Percentiles rank a stretch among this genome's conserved stretches.
phyloP scores from a whole-genome alignment of 2,797 vertebrate genomes.

The Lepus townsendii region DNA sequence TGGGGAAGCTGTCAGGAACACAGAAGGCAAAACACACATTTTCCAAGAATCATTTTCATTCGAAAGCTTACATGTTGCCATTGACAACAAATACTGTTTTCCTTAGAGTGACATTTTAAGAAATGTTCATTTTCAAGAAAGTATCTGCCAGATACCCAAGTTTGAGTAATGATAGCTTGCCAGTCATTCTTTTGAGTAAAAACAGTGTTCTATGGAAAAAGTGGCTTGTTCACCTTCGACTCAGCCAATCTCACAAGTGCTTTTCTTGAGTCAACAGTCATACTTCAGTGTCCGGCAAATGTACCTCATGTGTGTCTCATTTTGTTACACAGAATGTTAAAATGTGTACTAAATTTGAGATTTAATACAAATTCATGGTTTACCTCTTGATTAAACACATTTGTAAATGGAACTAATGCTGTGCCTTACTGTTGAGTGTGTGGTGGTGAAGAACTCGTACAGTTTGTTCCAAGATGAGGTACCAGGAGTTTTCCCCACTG shows the following conservation, averaged over 20 bases:
- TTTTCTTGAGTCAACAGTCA: slow-evolving; percentile 7
- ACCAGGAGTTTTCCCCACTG: background rate
- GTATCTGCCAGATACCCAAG: slow-evolving; percentile 24
- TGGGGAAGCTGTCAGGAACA: slow-evolving; percentile 59
- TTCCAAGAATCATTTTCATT: slow-evolving; percentile 65
- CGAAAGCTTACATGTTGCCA: slow-evolving; percentile 72
- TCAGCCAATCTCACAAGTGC: slow-evolving; percentile 23
- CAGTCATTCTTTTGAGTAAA: slow-evolving; percentile 64
- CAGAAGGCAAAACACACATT: slow-evolving; percentile 59
- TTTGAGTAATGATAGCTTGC: slow-evolving; percentile 60
- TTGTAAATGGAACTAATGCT: slow-evolving; percentile 17
- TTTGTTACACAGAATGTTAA: slow-evolving; percentile 38
- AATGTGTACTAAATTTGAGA: background rate
- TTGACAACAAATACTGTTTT: slow-evolving; percentile 76
- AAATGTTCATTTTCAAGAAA: slow-evolving; percentile 66
- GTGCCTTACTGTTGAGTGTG: background rate
- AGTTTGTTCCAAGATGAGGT: background rate
- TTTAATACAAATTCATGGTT: slow-evolving; percentile 30
- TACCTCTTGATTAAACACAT: background rate
- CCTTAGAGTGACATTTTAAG: slow-evolving; percentile 42
- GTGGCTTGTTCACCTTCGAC: slow-evolving; percentile 29
- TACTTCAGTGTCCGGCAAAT: background rate
- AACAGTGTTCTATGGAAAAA: slow-evolving; percentile 48
- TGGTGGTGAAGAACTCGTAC: background rate
- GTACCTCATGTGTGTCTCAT: background rate